These are phyloP conservation scores for Crypturellus undulatus DNA, from an alignment of 2,113 vertebrate genomes.

Conservation along the genomic window DNA sequence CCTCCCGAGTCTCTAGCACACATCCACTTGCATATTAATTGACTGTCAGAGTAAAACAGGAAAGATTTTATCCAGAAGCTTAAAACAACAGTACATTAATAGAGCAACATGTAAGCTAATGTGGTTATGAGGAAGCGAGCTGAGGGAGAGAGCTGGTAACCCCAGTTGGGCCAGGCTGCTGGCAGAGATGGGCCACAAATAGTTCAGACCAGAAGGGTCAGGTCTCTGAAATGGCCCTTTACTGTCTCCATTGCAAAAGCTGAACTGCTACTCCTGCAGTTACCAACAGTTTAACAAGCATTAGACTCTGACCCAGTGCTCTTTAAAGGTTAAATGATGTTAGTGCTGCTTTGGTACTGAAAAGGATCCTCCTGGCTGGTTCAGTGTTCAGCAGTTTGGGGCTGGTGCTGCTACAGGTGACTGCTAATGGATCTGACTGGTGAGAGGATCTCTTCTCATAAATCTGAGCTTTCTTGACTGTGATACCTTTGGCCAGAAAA, in stretches of 20 bases:
- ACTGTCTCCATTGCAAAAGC: neutral
- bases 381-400: neutral
- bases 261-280: neutral
- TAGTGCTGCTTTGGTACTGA: neutral
- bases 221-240: neutral
- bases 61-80: neutral
- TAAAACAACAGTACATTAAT: neutral
- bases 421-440: neutral
- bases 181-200: neutral
- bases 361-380: neutral
- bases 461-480: neutral
- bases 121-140: rapidly evolving
- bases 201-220: neutral
- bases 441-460: neutral
- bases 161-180: neutral
- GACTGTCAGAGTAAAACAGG: neutral
- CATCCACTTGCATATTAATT: neutral
- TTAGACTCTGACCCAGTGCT: neutral
- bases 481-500: constrained; percentile 1
- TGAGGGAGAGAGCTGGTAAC: neutral
- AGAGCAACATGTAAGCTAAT: neutral
- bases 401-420: neutral
- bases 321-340: neutral
- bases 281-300: neutral
- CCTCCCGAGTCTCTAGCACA: neutral